These are phyloP conservation scores for Bagarius yarrelli DNA, from an alignment of 2,113 vertebrate genomes.

Conservation along the genomic window DNA sequence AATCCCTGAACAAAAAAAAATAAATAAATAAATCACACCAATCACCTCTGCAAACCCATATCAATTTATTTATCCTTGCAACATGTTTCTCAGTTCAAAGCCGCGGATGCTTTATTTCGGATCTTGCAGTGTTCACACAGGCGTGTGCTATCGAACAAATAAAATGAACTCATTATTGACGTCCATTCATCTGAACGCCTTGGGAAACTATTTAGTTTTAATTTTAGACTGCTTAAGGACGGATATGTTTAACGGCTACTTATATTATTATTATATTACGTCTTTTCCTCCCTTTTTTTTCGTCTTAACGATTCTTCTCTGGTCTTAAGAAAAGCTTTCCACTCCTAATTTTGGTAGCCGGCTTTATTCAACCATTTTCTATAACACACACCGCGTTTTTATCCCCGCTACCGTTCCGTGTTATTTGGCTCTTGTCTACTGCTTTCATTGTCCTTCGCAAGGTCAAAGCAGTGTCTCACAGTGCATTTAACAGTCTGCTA, in stretches of 20 bases:
- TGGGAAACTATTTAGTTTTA: neutral
- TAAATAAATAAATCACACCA: slow-evolving; percentile 50
- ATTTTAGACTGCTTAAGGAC: neutral
- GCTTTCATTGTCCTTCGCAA: slow-evolving; percentile 62
- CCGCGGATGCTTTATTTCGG: slow-evolving; percentile 51
- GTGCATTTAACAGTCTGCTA: slow-evolving; percentile 42
- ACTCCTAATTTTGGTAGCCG: slow-evolving; percentile 57
- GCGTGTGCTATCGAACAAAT: slow-evolving; percentile 24
- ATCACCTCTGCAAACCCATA: slow-evolving; percentile 41
- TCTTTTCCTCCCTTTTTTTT: slow-evolving; percentile 13
- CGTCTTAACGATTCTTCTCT: no score
- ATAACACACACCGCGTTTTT: slow-evolving; percentile 52
- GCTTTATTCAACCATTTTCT: slow-evolving; percentile 49
- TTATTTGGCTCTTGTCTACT: slow-evolving; percentile 48
- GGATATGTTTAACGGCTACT: slow-evolving; percentile 45
- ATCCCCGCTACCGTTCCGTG: slow-evolving; percentile 34
- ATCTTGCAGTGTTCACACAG: slow-evolving; percentile 19
- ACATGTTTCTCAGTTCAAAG: slow-evolving; percentile 29
- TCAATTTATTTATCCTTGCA: slow-evolving; percentile 50
- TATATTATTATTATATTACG: slow-evolving; percentile 45
- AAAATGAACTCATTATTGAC: slow-evolving; percentile 31
- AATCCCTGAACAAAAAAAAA: slow-evolving; percentile 59
- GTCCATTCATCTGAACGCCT: slow-evolving; percentile 35
- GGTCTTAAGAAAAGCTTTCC: no score
- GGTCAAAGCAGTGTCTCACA: slow-evolving; percentile 55